phyloP scores from a whole-genome alignment of 2,888 invertebrate species.

The Taphrorychus bicolor region DNA sequence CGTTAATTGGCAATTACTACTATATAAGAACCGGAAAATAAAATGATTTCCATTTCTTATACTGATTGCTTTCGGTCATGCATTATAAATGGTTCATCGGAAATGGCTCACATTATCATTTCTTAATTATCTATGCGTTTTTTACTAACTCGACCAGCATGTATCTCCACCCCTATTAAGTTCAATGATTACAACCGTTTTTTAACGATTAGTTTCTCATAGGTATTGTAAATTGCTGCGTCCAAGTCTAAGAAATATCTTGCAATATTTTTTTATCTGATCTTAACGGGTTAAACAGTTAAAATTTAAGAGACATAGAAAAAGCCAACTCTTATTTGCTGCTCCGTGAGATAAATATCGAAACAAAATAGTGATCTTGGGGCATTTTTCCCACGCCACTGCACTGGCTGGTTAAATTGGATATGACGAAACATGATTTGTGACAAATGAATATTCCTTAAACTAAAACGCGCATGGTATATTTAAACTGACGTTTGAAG shows the following conservation, averaged over 20 bases:
- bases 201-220: too few relatives aligned
- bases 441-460: neutral
- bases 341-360: too few relatives aligned
- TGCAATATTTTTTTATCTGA: too few relatives aligned
- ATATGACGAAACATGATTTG: neutral
- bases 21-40: constrained; percentile 42
- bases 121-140: constrained; percentile 40
- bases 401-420: too few relatives aligned
- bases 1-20: constrained; percentile 49
- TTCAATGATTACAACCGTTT: neutral
- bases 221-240: too few relatives aligned
- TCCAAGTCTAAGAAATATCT: neutral
- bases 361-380: too few relatives aligned
- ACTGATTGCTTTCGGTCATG: constrained; percentile 31
- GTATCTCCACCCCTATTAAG: constrained; percentile 28
- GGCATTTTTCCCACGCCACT: too few relatives aligned
- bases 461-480: neutral
- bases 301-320: too few relatives aligned
- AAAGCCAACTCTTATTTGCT: too few relatives aligned
- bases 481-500: neutral
- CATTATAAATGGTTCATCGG: constrained; percentile 41
- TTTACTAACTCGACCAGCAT: constrained; percentile 10
- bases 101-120: constrained; percentile 42
- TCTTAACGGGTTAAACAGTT: too few relatives aligned
- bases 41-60: constrained; percentile 43